phyloP scores from a whole-genome alignment of 1,140 invertebrate species.

The Agraylea sexmaculata region DNA sequence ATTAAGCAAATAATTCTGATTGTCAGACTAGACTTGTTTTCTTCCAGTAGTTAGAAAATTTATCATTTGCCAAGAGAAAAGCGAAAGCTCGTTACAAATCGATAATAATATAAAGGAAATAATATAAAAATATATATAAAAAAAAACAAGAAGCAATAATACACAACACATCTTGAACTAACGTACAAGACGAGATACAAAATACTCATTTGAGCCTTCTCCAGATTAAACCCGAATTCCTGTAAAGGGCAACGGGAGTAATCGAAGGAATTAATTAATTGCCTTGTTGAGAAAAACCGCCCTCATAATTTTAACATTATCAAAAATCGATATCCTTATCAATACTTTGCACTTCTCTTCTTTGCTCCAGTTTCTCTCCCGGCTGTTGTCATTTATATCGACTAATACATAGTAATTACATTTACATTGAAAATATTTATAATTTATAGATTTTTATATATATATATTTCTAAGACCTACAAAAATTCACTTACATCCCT shows the following conservation, averaged over 20 bases:
- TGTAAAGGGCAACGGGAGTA: too few relatives aligned
- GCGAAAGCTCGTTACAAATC: too few relatives aligned
- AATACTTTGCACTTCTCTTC: slow-evolving; percentile 23
- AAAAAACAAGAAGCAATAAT: slow-evolving; percentile 4
- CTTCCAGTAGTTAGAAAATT: too few relatives aligned
- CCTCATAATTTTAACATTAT: too few relatives aligned
- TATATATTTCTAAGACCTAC: slow-evolving; percentile 16
- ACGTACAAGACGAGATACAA: neutral
- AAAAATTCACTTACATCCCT: slow-evolving; percentile 15
- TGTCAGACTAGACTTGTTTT: too few relatives aligned
- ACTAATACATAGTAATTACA: neutral
- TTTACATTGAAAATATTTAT: neutral
- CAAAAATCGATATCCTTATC: slow-evolving; percentile 16
- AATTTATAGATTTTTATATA: slow-evolving; percentile 9
- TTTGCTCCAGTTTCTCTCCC: slow-evolving; percentile 15
- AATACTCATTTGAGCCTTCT: slow-evolving; percentile 1
- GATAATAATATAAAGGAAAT: slow-evolving; percentile 4
- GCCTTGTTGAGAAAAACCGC: too few relatives aligned
- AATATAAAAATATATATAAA: slow-evolving; percentile 9
- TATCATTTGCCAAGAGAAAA: too few relatives aligned
- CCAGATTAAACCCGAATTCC: slow-evolving; percentile 6
- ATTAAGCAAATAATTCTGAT: too few relatives aligned
- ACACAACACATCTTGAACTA: neutral
- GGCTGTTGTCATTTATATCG: slow-evolving; percentile 11
- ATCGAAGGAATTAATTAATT: too few relatives aligned